Evolutionary conservation across 2,113 vertebrate genomes (phyloP).

Genomic region (Boleophthalmus pectinirostris): DNA sequence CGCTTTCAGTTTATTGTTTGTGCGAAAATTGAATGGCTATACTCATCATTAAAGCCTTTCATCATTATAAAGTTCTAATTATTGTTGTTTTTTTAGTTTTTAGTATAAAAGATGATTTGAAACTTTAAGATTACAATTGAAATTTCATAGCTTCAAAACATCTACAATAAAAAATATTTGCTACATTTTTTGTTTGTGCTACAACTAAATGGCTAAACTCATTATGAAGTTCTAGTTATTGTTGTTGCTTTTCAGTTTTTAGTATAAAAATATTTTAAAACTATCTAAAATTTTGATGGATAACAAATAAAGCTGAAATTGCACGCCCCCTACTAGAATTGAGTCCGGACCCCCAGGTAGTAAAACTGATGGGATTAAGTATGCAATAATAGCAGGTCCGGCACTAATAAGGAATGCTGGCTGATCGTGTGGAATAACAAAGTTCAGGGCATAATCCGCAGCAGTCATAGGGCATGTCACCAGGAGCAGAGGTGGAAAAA

Average conservation of each 20-base stretch:
- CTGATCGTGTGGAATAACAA: conserved; percentile 67
- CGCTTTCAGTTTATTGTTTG: too few species aligned
- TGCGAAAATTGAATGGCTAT: too few species aligned
- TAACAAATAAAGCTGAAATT: not conserved
- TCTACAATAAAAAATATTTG: too few species aligned
- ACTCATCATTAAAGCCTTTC: too few species aligned
- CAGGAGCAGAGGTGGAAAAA: conserved; percentile 51
- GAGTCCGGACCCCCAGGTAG: conserved; percentile 15
- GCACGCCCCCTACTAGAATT: not conserved
- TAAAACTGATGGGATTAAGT: conserved; percentile 38
- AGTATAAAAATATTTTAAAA: not conserved
- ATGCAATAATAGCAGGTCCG: conserved; percentile 56
- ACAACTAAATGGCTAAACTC: too few species aligned
- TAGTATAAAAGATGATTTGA: too few species aligned
- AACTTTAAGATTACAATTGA: too few species aligned
- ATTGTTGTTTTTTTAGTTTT: too few species aligned
- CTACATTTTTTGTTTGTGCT: too few species aligned
- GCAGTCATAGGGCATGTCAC: conserved; percentile 66
- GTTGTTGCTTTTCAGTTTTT: not conserved
- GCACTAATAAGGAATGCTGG: conserved; percentile 48
- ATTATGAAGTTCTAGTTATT: too few species aligned
- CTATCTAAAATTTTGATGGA: not conserved
- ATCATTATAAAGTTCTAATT: too few species aligned
- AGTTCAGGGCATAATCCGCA: conserved; percentile 67
- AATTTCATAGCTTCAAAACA: too few species aligned